Conservation (phyloP, 2,113 vertebrate species). For the Corythoichthys haematopterus region DNA sequence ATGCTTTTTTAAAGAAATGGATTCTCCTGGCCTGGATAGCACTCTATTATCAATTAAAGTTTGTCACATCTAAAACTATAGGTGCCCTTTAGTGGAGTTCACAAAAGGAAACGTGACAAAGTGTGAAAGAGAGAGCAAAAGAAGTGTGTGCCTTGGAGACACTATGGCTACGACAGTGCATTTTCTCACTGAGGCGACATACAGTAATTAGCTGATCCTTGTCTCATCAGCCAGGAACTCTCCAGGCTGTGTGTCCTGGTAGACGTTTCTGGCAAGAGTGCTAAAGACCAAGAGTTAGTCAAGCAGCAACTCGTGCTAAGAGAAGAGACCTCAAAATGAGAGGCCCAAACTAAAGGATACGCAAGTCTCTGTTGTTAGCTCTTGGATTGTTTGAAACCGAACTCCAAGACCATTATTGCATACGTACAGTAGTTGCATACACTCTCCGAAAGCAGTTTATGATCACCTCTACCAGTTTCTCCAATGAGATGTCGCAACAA, state of each 20-base stretch:
- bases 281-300: constrained; percentile 8
- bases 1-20: constrained; percentile 31
- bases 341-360: not conserved
- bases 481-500: no score
- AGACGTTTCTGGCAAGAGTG: constrained; percentile 3
- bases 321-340: constrained; percentile 8
- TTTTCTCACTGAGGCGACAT: constrained; percentile 29
- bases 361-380: not conserved
- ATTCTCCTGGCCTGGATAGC: constrained; percentile 33
- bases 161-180: constrained; percentile 10
- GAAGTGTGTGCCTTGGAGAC: not conserved
- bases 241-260: constrained; percentile 20
- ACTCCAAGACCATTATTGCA: not conserved
- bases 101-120: constrained; percentile 18
- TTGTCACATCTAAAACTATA: constrained; percentile 16
- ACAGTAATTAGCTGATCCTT: constrained; percentile 32
- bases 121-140: constrained; percentile 1
- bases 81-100: constrained; percentile 23
- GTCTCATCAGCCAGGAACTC: constrained; percentile 39
- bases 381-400: not conserved
- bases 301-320: constrained; percentile 1
- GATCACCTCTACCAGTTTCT: no score
- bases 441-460: not conserved
- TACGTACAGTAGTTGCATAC: not conserved
- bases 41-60: constrained; percentile 24